Evolutionary conservation across 2,797 vertebrate genomes (phyloP).

Genomic region (Falco naumanni): DNA sequence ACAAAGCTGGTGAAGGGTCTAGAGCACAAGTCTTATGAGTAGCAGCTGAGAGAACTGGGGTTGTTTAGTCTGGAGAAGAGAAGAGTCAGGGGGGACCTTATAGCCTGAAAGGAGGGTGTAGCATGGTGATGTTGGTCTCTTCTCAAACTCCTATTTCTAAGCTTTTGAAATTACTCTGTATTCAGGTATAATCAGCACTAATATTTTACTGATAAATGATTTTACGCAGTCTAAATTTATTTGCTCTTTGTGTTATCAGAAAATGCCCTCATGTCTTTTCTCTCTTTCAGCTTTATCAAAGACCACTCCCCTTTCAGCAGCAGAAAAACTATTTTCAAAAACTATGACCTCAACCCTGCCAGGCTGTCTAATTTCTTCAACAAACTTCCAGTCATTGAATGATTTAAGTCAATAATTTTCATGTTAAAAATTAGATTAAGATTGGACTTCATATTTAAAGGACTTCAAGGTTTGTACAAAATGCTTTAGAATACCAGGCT

Average conservation of each 20-base stretch:
- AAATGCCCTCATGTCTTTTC: background rate
- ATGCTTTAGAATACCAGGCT: background rate
- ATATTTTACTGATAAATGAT: constrained; percentile 19
- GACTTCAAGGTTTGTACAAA: background rate
- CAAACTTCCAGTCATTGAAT: background rate
- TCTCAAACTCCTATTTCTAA: background rate
- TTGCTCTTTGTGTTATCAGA: background rate
- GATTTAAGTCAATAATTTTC: background rate
- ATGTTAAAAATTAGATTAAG: background rate
- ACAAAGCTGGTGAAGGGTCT: too few relatives aligned
- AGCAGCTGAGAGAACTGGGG: too few relatives aligned
- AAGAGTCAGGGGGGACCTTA: too few relatives aligned
- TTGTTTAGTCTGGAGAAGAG: too few relatives aligned
- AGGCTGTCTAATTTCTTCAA: background rate
- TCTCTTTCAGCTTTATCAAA: background rate
- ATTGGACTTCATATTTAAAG: background rate
- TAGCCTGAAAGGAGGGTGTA: too few relatives aligned
- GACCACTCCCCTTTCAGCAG: background rate
- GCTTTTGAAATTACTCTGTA: constrained; percentile 20
- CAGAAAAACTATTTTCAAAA: background rate
- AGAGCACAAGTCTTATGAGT: too few relatives aligned
- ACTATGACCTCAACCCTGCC: background rate
- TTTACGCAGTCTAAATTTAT: constrained; percentile 20
- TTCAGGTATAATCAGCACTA: constrained; percentile 40
- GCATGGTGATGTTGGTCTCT: too few relatives aligned